These are phyloP conservation scores for Nannoperca australis DNA, from an alignment of 2,797 vertebrate species.

Conservation along the genomic window DNA sequence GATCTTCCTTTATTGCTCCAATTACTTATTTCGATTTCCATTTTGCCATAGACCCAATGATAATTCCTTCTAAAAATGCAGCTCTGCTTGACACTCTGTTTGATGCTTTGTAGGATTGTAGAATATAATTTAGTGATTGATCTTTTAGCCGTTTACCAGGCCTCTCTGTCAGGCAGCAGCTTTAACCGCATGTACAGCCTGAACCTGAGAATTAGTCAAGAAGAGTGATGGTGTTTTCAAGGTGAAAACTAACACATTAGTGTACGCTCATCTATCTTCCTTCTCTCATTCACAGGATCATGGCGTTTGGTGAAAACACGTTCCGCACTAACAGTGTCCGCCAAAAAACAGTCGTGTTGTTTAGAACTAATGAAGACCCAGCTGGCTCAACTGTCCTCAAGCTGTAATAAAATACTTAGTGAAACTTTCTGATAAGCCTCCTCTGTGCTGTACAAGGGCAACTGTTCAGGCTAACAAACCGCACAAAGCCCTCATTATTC, in stretches of 20 bases:
- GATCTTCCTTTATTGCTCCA: slow-evolving; percentile 11
- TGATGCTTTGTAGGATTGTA: slow-evolving; percentile 9
- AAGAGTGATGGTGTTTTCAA: slow-evolving; percentile 81
- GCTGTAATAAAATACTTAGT: slow-evolving; percentile 56
- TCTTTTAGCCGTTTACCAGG: slow-evolving; percentile 45
- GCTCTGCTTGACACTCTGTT: slow-evolving; percentile 21
- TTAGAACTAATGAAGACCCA: slow-evolving; percentile 74
- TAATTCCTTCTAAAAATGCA: slow-evolving; percentile 24
- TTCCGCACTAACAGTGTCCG: slow-evolving; percentile 42
- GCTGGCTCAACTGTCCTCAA: slow-evolving; percentile 64
- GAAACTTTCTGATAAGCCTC: slow-evolving; percentile 53
- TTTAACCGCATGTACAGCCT: slow-evolving; percentile 63
- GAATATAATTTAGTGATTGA: slow-evolving; percentile 57
- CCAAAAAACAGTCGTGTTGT: slow-evolving; percentile 66
- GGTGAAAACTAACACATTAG: slow-evolving; percentile 82
- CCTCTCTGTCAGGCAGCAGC: slow-evolving; percentile 42
- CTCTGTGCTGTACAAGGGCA: slow-evolving; percentile 41
- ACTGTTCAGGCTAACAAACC: slow-evolving; percentile 42
- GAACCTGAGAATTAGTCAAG: slow-evolving; percentile 77
- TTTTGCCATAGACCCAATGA: slow-evolving; percentile 22
- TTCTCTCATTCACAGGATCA: slow-evolving; percentile 56
- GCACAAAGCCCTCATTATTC: slow-evolving; percentile 31
- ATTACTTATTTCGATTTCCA: slow-evolving; percentile 28
- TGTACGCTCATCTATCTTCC: slow-evolving; percentile 72
- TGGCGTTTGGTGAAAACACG: slow-evolving; percentile 60